Evolutionary conservation across 1,140 invertebrate species (phyloP), one percentile per base, ranked within the genome.

Genomic region (Zaprionus ornatus): DNA sequence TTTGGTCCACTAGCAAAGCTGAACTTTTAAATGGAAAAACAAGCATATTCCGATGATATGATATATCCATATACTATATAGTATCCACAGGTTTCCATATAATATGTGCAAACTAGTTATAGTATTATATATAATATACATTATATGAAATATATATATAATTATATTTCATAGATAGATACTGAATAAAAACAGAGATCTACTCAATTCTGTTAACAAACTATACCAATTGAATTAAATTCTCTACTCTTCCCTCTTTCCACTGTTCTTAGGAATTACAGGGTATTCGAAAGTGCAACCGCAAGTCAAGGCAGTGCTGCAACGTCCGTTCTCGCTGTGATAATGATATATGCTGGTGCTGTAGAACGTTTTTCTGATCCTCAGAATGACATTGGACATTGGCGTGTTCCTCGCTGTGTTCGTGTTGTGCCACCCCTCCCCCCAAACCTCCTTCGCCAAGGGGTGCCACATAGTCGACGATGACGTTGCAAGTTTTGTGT

Each of bases 401-500:
- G 66, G 15, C 48, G 32, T 19, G 17, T 6, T 54, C 17, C 25
- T 23, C 21, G 12, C 55, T 21, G 21, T 27, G 27, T 62, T 55
- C 29, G 29, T 56, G 25, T 29, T 56, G 50, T 62, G 1, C 0
- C 32, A 1, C 10, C 32, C 13, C 3, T 15, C 0, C 12, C 4
- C 13, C 4, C 35, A 0, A 2, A 0, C 37, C 1, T 35, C 21
- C 32, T 40, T 25, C 50, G 23, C 19, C 23, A 15, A 55, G 66
- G 72, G 66, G 72, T 74, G 71, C 71, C 65, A 62, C 48, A 37
- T 40, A 21, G 48, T 42, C 29, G 27, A 48, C 80, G 85, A 84
- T 88, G 85, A 88, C 85, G 81, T 90, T 88, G 85, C 82, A 90
- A 45, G 57, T 85, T 90, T 70, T 70, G 54, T 69, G 65, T 64